Percentiles rank a stretch among this genome's conserved stretches.
Evolutionary conservation across 2,797 vertebrate genomes (phyloP).

Genomic region (Dicrostonyx torquatus): DNA sequence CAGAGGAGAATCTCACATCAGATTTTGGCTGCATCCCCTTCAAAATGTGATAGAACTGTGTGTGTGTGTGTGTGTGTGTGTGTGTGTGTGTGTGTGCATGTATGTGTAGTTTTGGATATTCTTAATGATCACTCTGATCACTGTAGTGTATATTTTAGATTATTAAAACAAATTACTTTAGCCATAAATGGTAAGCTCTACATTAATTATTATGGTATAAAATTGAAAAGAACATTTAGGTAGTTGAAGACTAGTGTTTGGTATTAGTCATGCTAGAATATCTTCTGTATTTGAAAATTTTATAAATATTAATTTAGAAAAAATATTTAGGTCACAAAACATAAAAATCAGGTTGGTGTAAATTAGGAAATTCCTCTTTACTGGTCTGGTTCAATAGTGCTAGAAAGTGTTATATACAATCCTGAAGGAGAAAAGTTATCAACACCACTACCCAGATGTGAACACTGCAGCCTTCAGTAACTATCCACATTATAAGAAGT

Average conservation of each 20-base stretch:
- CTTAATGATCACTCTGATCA: not conserved
- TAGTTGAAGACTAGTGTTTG: not conserved
- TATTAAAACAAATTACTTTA: not conserved
- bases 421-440: not conserved
- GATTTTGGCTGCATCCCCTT: not conserved
- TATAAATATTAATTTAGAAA: not conserved
- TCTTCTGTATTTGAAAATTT: not conserved
- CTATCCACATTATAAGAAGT: not conserved
- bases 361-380: not conserved
- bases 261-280: not conserved
- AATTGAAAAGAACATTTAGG: not conserved
- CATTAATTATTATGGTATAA: not conserved
- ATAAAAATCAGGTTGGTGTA: not conserved
- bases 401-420: not conserved
- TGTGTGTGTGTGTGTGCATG: too few relatives aligned
- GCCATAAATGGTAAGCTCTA: not conserved
- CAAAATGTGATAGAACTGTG: not conserved
- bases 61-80: too few relatives aligned
- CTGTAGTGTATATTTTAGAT: not conserved
- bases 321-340: not conserved
- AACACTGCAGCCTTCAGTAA: not conserved
- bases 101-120: not conserved
- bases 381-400: not conserved
- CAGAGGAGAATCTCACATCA: too few relatives aligned
- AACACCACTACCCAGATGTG: rapidly evolving